Evolutionary conservation across 2,113 vertebrate species (phyloP), one percentile per base, ranked within the genome.

Genomic region (Rhizomys pruinosus): DNA sequence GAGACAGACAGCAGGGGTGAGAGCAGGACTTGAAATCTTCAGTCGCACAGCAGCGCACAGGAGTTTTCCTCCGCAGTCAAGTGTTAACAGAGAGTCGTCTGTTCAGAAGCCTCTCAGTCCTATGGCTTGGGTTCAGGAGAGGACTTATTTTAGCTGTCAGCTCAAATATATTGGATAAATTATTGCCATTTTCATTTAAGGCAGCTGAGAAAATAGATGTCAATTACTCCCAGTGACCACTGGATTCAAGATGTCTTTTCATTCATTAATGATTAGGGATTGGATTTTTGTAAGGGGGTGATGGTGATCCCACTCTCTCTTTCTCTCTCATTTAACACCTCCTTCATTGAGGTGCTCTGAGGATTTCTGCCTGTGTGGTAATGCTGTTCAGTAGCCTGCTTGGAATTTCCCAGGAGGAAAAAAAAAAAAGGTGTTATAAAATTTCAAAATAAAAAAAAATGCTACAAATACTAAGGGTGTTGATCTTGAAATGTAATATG

Each of bases 401-500:
- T 96, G 96, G 93, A 97, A 88, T 96, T 96, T 95, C 90, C 92
- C 89, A 77, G 79, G 89, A 89, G 85, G 61, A 13, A 64, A 64
- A 81, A 81, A 80, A 82, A 92, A 95, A 52, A 94, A 93, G 87
- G 92, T 93, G 92, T 95, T 96, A 95, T 94, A 96, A 94, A 97
- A 95, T 90, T 95, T 93, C 86, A 95, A 92, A 96, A 94, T 89
- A 94, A 96, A 94, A 97, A 95, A 57, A 87, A 87, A 84, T 73
- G 52, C 44, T 94, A 84, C 90, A 82, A 69, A 80, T 96, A 96
- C 93, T 92, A 96, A 95, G 57, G 87, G 90, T 96, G 96, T 97
- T 96, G 96, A 96, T 95, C 81, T 97, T 97, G 96, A 95, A 96
- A 97, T 92, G 95, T 76, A 96, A 93, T 92, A 96, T 91, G 95